A percentile compares a stretch with the other conserved stretches of the same genome.
Evolutionary conservation across 2,113 vertebrate genomes (phyloP).

Genomic region (Clarias macrocephalus): DNA sequence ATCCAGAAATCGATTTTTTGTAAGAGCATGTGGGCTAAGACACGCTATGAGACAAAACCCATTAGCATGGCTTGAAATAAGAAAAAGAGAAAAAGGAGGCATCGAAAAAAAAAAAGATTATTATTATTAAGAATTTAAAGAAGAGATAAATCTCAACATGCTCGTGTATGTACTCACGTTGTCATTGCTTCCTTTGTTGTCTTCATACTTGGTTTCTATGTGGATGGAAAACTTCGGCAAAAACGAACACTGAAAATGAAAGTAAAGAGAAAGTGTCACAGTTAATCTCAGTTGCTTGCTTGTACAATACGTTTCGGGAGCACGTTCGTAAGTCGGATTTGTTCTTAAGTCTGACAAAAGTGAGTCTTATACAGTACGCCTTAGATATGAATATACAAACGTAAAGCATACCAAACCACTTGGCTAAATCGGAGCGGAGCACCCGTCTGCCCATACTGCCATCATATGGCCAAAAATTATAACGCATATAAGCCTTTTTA

Average conservation of each 20-base stretch:
- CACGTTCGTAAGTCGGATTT: too few relatives aligned
- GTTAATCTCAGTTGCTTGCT: too few relatives aligned
- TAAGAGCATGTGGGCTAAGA: background rate
- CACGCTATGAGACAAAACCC: background rate
- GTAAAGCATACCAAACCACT: too few relatives aligned
- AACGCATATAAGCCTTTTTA: too few relatives aligned
- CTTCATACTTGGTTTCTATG: conserved; percentile 93
- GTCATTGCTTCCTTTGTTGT: conserved; percentile 88
- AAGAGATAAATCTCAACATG: background rate
- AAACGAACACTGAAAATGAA: conserved; percentile 82
- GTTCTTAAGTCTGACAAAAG: too few relatives aligned
- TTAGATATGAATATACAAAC: too few relatives aligned
- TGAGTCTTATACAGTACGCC: too few relatives aligned
- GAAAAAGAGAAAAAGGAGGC: background rate
- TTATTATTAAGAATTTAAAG: too few relatives aligned
- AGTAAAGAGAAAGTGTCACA: background rate
- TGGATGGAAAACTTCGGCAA: conserved; percentile 93
- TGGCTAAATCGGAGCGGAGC: too few relatives aligned
- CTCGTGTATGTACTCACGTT: conserved; percentile 70
- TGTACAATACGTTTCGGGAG: too few relatives aligned
- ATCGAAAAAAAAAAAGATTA: background rate
- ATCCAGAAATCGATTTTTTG: conserved; percentile 20
- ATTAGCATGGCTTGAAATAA: background rate
- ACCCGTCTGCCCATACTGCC: too few relatives aligned
- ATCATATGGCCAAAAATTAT: too few relatives aligned